phyloP scores from a whole-genome alignment of 1,140 invertebrate species.

The Lepidurus couesii region DNA sequence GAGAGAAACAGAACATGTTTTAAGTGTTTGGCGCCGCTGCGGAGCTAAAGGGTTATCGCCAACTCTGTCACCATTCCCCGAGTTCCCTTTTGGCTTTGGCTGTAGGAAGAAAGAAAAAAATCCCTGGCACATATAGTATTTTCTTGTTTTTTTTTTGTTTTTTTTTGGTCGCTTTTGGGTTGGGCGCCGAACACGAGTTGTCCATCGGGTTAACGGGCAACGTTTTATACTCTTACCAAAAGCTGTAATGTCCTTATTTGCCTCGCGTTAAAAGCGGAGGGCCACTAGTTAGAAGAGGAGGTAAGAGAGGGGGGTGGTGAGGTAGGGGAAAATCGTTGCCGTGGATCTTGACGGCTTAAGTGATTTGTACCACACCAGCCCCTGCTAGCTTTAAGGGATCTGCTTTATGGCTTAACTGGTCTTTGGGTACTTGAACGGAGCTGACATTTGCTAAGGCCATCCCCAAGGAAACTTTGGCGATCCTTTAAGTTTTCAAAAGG shows the following conservation, averaged over 20 bases:
- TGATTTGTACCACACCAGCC: constrained; percentile 21
- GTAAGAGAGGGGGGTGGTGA: not conserved
- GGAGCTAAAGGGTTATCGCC: constrained; percentile 21
- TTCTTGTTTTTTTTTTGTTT: not conserved
- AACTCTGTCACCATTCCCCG: constrained; percentile 16
- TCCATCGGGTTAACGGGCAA: constrained; percentile 13
- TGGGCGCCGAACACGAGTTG: constrained; percentile 20
- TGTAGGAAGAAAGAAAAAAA: not conserved
- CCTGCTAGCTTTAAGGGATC: constrained; percentile 2
- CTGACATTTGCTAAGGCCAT: not conserved
- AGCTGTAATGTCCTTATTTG: constrained; percentile 22
- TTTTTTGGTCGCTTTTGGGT: not conserved
- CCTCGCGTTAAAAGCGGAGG: constrained; percentile 8
- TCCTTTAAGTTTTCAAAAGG: not conserved
- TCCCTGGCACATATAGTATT: constrained; percentile 4
- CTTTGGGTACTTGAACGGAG: constrained; percentile 4
- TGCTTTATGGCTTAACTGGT: constrained; percentile 19
- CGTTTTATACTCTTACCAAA: constrained; percentile 22
- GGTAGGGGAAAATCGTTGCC: not conserved
- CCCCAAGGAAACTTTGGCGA: not conserved
- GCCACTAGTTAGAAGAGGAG: not conserved
- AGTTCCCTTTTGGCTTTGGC: not conserved
- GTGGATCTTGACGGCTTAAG: constrained; percentile 21
- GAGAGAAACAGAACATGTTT: constrained; percentile 10
- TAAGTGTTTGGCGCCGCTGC: constrained; percentile 16